These are phyloP conservation scores for Pterostichus niger DNA, from an alignment of 2,888 invertebrate genomes.

Conservation along the genomic window DNA sequence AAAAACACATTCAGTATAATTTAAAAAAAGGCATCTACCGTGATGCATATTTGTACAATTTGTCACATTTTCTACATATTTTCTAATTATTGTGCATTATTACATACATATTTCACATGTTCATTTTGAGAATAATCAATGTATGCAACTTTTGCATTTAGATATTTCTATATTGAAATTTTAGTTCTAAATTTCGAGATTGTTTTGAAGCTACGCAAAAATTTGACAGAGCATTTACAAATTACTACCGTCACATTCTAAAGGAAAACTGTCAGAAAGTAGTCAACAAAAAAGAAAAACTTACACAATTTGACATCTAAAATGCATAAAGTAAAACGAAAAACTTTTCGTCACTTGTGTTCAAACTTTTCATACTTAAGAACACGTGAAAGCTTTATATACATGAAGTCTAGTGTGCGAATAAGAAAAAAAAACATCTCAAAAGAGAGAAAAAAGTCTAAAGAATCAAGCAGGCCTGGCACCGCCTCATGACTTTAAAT, in stretches of 20 bases:
- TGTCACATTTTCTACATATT: no score
- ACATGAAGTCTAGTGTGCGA: constrained; percentile 43
- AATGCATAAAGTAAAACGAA: constrained; percentile 43
- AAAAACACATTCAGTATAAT: no score
- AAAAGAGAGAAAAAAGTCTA: constrained; percentile 40
- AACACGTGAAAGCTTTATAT: constrained; percentile 50
- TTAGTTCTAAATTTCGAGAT: no score
- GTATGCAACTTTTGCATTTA: no score
- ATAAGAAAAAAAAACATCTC: constrained; percentile 25
- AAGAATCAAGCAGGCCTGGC: constrained; percentile 47
- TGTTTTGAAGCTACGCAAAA: background rate
- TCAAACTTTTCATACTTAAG: constrained; percentile 38
- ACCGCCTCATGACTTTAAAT: constrained; percentile 62
- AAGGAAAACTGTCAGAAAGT: background rate
- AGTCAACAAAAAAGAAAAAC: constrained; percentile 21
- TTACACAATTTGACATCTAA: constrained; percentile 40
- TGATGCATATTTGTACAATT: no score
- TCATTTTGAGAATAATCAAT: no score
- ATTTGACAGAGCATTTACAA: constrained; percentile 5
- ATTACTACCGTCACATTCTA: constrained; percentile 22
- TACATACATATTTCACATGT: no score
- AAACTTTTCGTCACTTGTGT: constrained; percentile 27
- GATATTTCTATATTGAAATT: no score
- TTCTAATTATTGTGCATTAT: no score
- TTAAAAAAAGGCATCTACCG: no score